Percentiles rank a stretch among this genome's conserved stretches.
phyloP scores from a whole-genome alignment of 2,888 invertebrate species.

The Nemotelus pantherinus region DNA sequence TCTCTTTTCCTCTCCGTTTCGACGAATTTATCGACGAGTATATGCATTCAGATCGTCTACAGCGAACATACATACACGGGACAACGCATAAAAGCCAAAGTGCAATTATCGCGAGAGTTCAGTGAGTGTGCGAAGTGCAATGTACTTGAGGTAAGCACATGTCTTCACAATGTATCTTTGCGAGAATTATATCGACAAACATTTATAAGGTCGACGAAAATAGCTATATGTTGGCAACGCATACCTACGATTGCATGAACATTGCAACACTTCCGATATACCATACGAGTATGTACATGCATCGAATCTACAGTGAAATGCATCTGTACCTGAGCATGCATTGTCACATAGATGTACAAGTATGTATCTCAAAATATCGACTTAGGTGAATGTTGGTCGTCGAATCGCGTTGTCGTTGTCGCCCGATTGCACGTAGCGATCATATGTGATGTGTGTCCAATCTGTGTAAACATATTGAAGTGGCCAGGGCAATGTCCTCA shows the following conservation, averaged over 20 bases:
- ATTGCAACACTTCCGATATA: not conserved
- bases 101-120: slow-evolving; percentile 24
- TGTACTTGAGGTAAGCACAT: slow-evolving; percentile 16
- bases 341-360: not conserved
- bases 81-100: slow-evolving; percentile 26
- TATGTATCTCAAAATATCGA: not conserved
- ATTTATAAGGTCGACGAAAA: not conserved
- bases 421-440: slow-evolving; percentile 21
- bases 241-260: not conserved
- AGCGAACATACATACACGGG: not conserved
- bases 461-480: slow-evolving; percentile 45
- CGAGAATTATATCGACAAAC: no score
- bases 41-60: not conserved
- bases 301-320: no score
- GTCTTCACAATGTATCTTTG: not conserved
- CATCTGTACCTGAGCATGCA: not conserved
- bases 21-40: not conserved
- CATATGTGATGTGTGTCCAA: slow-evolving; percentile 35
- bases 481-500: slow-evolving; percentile 47
- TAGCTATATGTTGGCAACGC: not conserved
- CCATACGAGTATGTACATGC: no score
- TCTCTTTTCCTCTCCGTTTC: slow-evolving; percentile 3
- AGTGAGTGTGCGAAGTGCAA: slow-evolving; percentile 25
- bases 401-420: not conserved
- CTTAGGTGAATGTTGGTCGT: not conserved